phyloP scores from a whole-genome alignment of 1,140 invertebrate genomes.

The Zaprionus capensis region DNA sequence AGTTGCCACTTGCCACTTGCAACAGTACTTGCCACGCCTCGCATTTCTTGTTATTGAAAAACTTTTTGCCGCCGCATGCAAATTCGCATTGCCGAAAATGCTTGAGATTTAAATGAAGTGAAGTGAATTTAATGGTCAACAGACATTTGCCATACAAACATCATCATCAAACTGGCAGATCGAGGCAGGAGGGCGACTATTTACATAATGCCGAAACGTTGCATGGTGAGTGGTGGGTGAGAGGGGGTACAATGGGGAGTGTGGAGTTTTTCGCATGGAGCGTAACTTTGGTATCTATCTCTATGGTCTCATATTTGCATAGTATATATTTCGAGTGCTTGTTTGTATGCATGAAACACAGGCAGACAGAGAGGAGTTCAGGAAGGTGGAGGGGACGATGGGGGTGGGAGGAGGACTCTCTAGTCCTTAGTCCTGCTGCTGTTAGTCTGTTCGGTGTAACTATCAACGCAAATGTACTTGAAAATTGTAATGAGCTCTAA shows the following conservation, averaged over 20 bases:
- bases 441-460: conserved; percentile 65
- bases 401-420: not conserved
- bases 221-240: conserved; percentile 11
- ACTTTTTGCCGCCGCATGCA: conserved; percentile 65
- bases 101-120: conserved; percentile 83
- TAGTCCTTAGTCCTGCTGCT: conserved; percentile 27
- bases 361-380: not conserved
- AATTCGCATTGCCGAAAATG: conserved; percentile 54
- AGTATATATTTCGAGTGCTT: conserved; percentile 80
- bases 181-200: conserved; percentile 31
- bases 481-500: conserved; percentile 83
- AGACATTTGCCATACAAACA: conserved; percentile 72
- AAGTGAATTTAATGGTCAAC: conserved; percentile 84
- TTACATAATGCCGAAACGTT: conserved; percentile 58
- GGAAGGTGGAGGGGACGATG: not conserved
- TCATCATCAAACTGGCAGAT: conserved; percentile 32
- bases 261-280: conserved; percentile 53
- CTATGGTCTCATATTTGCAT: conserved; percentile 70
- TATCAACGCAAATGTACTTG: conserved; percentile 83
- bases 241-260: conserved; percentile 13
- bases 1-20: conserved; percentile 68
- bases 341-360: conserved; percentile 74
- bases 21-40: conserved; percentile 30
- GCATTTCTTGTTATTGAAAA: conserved; percentile 70
- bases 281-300: conserved; percentile 54